Evolutionary conservation across 2,888 invertebrate genomes (phyloP).

Genomic region (Teleiodes luculella): DNA sequence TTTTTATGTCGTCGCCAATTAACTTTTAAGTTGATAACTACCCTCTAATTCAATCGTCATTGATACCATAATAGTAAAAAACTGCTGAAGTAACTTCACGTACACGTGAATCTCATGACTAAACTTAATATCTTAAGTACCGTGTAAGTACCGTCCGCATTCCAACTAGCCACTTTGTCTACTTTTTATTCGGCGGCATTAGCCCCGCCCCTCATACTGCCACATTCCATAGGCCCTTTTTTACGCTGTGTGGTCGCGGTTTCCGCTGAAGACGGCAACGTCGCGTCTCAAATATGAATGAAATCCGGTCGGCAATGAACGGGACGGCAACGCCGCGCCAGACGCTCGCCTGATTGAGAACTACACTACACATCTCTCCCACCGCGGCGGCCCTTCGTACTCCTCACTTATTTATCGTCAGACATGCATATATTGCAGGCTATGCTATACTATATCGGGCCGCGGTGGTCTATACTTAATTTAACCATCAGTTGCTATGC

Average conservation of each 20-base stretch:
- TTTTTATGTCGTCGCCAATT: neutral
- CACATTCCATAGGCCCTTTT: slow-evolving; percentile 76
- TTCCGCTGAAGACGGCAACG: slow-evolving; percentile 77
- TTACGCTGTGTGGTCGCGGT: slow-evolving; percentile 78
- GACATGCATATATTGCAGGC: slow-evolving; percentile 10
- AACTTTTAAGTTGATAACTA: neutral
- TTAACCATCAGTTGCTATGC: slow-evolving; percentile 28
- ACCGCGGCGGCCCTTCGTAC: slow-evolving; percentile 56
- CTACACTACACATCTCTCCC: slow-evolving; percentile 62
- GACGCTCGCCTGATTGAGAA: slow-evolving; percentile 75
- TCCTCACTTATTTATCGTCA: slow-evolving; percentile 31
- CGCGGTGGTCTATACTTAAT: slow-evolving; percentile 42
- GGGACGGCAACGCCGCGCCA: slow-evolving; percentile 73
- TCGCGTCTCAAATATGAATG: slow-evolving; percentile 77
- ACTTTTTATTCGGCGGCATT: slow-evolving; percentile 70
- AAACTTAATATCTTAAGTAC: neutral
- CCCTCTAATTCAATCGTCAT: neutral
- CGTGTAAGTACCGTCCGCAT: slow-evolving; percentile 57
- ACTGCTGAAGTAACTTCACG: too few species aligned
- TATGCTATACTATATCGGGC: slow-evolving; percentile 24
- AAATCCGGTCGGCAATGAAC: slow-evolving; percentile 72
- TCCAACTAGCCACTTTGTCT: slow-evolving; percentile 54
- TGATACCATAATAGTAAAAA: too few species aligned
- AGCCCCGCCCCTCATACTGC: slow-evolving; percentile 73
- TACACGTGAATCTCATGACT: slow-evolving; percentile 4